These are phyloP conservation scores for Masticophis lateralis DNA, from an alignment of 2,797 vertebrate genomes.

Conservation along the genomic window DNA sequence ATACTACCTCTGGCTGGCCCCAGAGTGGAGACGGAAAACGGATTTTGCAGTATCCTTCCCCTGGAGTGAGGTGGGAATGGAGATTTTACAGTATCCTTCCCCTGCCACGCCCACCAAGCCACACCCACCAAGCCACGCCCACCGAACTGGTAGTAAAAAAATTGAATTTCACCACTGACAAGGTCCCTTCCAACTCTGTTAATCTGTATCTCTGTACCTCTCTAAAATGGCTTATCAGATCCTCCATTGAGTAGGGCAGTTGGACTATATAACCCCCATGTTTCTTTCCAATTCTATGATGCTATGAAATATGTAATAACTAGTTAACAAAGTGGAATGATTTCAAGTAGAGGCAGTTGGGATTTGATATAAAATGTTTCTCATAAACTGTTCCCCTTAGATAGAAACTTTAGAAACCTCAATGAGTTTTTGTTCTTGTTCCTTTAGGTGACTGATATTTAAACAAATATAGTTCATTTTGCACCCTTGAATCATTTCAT, in stretches of 20 bases:
- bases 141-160: no score
- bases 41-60: no score
- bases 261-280: background rate
- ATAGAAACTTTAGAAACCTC: background rate
- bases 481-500: background rate
- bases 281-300: background rate
- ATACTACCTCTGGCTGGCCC: no score
- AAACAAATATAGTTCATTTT: background rate
- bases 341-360: background rate
- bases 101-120: no score
- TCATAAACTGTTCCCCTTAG: background rate
- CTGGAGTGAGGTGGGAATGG: no score
- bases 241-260: background rate
- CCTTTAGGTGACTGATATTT: background rate
- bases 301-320: background rate
- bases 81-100: no score
- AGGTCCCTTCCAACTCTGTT: no score
- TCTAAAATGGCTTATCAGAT: background rate
- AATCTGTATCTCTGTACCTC: no score
- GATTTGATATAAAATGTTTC: background rate
- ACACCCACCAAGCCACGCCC: no score
- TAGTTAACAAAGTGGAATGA: background rate
- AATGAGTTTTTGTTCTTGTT: background rate
- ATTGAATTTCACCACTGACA: no score
- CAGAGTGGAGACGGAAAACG: no score